Conservation (phyloP, 2,888 invertebrate species). For the Epinotia ramella region DNA sequence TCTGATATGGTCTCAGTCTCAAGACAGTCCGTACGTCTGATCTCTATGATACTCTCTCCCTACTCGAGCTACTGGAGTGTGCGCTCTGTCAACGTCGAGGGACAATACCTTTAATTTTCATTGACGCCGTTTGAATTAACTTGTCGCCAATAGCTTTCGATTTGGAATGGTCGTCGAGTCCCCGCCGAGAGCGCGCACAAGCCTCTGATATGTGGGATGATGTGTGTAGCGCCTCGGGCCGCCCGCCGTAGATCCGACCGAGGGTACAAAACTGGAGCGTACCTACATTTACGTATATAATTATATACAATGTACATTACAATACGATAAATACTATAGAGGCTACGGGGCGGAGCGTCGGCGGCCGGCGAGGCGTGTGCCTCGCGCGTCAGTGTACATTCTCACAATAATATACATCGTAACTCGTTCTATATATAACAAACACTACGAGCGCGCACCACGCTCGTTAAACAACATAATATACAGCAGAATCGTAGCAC, state of each 20-base stretch:
- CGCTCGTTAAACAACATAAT: slow-evolving; percentile 79
- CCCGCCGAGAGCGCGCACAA: slow-evolving; percentile 72
- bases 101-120: slow-evolving; percentile 1
- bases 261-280: slow-evolving; percentile 77
- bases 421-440: slow-evolving; percentile 84
- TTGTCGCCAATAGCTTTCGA: slow-evolving; percentile 1
- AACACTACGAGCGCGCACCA: slow-evolving; percentile 77
- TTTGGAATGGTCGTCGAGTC: slow-evolving; percentile 14
- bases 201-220: slow-evolving; percentile 84
- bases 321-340: slow-evolving; percentile 76
- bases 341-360: slow-evolving; percentile 72
- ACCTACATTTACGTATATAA: slow-evolving; percentile 76
- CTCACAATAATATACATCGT: slow-evolving; percentile 83
- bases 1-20: slow-evolving; percentile 85
- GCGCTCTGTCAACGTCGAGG: slow-evolving; percentile 63
- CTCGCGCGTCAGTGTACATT: slow-evolving; percentile 78
- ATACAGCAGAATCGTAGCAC: slow-evolving; percentile 83
- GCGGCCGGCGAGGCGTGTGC: slow-evolving; percentile 67
- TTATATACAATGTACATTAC: slow-evolving; percentile 84
- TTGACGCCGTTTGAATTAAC: slow-evolving; percentile 30
- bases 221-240: slow-evolving; percentile 78
- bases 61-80: slow-evolving; percentile 81
- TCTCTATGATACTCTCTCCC: slow-evolving; percentile 82
- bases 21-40: slow-evolving; percentile 82
- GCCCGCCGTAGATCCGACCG: slow-evolving; percentile 69